phyloP scores from a whole-genome alignment of 1,140 invertebrate species.

The Helicoverpa zea region DNA sequence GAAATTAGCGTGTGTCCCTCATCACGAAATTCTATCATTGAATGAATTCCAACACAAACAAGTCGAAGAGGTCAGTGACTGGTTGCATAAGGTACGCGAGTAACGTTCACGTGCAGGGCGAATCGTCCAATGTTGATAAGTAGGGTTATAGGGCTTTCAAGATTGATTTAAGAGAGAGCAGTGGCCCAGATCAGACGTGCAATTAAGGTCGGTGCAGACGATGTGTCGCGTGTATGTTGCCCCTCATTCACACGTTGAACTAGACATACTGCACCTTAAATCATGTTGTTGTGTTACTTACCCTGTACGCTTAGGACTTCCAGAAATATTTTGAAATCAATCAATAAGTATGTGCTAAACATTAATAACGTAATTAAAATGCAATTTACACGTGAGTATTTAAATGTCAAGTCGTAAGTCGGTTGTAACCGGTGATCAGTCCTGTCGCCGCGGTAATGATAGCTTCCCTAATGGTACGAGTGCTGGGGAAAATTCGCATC shows the following conservation, averaged over 20 bases:
- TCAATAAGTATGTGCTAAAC: neutral
- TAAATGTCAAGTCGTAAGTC: constrained; percentile 52
- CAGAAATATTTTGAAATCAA: neutral
- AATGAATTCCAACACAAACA: constrained; percentile 64
- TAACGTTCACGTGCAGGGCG: constrained; percentile 70
- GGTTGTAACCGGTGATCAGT: constrained; percentile 58
- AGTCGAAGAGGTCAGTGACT: constrained; percentile 75
- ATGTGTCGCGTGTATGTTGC: constrained; percentile 71
- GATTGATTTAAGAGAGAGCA: constrained; percentile 86
- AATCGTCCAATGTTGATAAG: constrained; percentile 73
- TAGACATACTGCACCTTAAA: constrained; percentile 49
- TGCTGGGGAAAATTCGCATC: constrained; percentile 78
- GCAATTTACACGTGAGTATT: constrained; percentile 51
- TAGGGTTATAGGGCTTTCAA: constrained; percentile 82
- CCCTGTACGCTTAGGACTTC: constrained; percentile 2
- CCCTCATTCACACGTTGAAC: constrained; percentile 60
- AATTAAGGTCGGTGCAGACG: constrained; percentile 83
- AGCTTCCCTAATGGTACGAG: constrained; percentile 76
- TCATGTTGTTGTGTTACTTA: neutral
- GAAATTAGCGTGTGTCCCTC: constrained; percentile 56
- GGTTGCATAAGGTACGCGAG: constrained; percentile 76
- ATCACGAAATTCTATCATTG: constrained; percentile 64
- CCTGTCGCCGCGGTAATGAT: constrained; percentile 81
- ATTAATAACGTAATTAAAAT: constrained; percentile 50
- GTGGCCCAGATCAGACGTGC: constrained; percentile 74